Conservation (phyloP, 2,113 vertebrate genomes). For the Phoenicopterus ruber region DNA sequence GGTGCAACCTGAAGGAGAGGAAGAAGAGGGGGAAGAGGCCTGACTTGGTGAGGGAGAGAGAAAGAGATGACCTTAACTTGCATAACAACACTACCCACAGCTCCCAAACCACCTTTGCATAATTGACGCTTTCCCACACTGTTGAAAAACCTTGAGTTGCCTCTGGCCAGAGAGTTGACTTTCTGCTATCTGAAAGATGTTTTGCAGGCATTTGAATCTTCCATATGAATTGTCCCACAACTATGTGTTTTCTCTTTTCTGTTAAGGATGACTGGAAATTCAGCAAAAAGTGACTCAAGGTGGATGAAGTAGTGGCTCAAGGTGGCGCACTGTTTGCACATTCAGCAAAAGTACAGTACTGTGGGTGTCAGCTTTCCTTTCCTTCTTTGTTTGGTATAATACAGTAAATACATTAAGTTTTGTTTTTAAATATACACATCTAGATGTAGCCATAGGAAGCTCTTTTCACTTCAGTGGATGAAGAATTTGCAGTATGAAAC, state of each 20-base stretch:
- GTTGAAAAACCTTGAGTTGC: not conserved
- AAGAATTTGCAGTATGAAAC: not conserved
- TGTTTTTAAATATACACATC: not conserved
- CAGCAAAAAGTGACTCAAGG: not conserved
- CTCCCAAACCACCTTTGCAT: not conserved
- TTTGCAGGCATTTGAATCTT: not conserved
- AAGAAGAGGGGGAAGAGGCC: not conserved
- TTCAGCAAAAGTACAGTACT: not conserved
- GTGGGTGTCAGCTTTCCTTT: not conserved
- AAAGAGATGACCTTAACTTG: not conserved
- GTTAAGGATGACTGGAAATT: not conserved
- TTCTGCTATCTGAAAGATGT: not conserved
- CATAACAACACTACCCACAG: not conserved
- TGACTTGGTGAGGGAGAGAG: not conserved
- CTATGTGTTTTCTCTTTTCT: not conserved
- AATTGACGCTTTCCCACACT: not conserved
- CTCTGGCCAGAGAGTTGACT: not conserved
- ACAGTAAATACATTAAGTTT: not conserved
- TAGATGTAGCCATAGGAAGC: not conserved
- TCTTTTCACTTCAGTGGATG: not conserved
- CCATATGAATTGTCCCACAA: not conserved
- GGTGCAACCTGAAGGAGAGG: not conserved
- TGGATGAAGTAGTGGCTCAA: not conserved
- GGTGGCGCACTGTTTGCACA: not conserved
- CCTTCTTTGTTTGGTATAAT: not conserved